These are phyloP conservation scores for Medauroidea extradentata DNA, from an alignment of 1,140 invertebrate species.

Conservation along the genomic window DNA sequence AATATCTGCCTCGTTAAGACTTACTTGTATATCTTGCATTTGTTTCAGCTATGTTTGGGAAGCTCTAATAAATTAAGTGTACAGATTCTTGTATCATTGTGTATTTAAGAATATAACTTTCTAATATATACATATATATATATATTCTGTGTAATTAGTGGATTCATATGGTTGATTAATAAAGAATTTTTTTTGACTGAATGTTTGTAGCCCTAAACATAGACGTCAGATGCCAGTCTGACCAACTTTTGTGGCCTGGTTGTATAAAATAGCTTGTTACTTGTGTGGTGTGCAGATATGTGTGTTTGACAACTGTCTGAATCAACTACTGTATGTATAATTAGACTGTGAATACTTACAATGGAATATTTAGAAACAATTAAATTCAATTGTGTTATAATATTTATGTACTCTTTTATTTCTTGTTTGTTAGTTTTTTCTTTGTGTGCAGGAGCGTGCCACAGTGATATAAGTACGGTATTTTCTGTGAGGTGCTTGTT, in stretches of 20 bases:
- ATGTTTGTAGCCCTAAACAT: neutral
- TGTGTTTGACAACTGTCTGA: constrained; percentile 8
- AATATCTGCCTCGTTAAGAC: neutral
- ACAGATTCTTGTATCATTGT: constrained; percentile 13
- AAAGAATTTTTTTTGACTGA: constrained; percentile 11
- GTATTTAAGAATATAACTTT: constrained; percentile 11
- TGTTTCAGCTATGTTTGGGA: constrained; percentile 6
- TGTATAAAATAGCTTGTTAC: constrained; percentile 12
- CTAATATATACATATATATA: constrained; percentile 2
- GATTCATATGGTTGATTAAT: constrained; percentile 13
- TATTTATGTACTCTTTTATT: constrained; percentile 3
- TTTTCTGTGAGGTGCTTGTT: too few relatives aligned
- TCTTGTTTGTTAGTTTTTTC: neutral
- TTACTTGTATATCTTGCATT: constrained; percentile 1
- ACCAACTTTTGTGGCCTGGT: constrained; percentile 18
- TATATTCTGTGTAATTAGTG: constrained; percentile 14
- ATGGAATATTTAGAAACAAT: constrained; percentile 3
- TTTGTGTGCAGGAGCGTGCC: neutral
- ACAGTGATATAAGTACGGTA: too few relatives aligned
- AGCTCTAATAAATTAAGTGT: constrained; percentile 10
- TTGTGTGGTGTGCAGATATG: constrained; percentile 14
- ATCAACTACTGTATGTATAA: constrained; percentile 5
- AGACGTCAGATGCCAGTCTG: constrained; percentile 8
- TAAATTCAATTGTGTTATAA: neutral
- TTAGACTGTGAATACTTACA: constrained; percentile 1